Base-by-base conservation (phyloP, 2,888 invertebrate genomes). In the Caenorhabditis sp. region DNA sequence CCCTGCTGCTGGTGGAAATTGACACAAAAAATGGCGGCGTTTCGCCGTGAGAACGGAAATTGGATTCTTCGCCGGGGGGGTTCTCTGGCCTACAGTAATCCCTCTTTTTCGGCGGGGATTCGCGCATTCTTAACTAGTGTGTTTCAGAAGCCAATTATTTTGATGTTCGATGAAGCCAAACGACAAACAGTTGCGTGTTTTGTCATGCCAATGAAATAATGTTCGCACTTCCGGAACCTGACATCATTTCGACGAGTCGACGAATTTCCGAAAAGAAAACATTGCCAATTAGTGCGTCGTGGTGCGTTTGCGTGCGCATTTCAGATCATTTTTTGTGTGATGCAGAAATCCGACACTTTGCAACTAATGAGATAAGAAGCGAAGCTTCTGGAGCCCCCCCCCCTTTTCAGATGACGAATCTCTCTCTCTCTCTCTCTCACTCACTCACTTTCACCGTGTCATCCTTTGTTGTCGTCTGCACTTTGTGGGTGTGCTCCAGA, bases 361-460 rank as follows among this genome's bases (percentile, higher is more conserved):
- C 43, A 55, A 15, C 65, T 65, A 65, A 65, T 65, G 65, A 65
- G 55, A 65, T 35, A 20, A 17, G 26, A 43, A 0, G 43, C 5
- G 13, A 24, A 35, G 41, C n/a, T n/a, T n/a, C n/a, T n/a, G n/a
- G n/a, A n/a, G n/a, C n/a, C n/a, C n/a, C n/a, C n/a, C n/a, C n/a
- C n/a, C n/a, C n/a, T n/a, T n/a, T n/a, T n/a, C n/a, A n/a, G n/a
- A 55, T 65, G 65, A 65, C 65, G 55, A 65, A 65, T 65, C 39
- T 39, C 13, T 35, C 13, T 46, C 20, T n/a, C 26, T 32, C 45
- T 55, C 53, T n/a, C n/a, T n/a, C 55, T 32, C 37, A 46, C 55
- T 32, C n/a, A 9, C 50, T 46, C 45, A 39, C 53, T 62, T 32
- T 41, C 39, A 39, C 4, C 13, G 15, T 39, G 39, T 30, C 30